A percentile compares a stretch with the other conserved stretches of the same genome.
phyloP scores from a whole-genome alignment of 1,140 invertebrate species.

The Lineus longissimus region DNA sequence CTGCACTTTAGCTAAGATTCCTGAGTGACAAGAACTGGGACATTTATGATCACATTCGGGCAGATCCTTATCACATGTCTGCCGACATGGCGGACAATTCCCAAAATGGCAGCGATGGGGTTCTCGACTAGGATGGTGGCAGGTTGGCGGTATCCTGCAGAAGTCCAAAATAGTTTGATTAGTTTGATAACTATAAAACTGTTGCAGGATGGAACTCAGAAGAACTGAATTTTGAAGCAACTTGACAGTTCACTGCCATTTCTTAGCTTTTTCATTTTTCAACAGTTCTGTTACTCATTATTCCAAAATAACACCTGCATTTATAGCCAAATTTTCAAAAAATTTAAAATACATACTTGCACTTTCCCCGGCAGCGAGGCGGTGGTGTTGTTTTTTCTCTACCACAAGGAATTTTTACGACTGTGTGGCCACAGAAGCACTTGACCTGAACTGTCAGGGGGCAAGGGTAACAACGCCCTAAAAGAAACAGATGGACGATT shows the following conservation, averaged over 20 bases:
- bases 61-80: constrained; percentile 65
- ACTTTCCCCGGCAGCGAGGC: constrained; percentile 71
- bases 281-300: background rate
- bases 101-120: constrained; percentile 84
- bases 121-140: constrained; percentile 69
- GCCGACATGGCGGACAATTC: constrained; percentile 76
- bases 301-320: background rate
- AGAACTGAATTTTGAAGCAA: background rate
- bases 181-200: background rate
- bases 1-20: constrained; percentile 64
- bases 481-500: constrained; percentile 1
- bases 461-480: constrained; percentile 87
- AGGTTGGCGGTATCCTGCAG: constrained; percentile 67
- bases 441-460: constrained; percentile 70
- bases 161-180: background rate
- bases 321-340: background rate
- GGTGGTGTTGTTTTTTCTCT: constrained; percentile 71
- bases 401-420: constrained; percentile 80
- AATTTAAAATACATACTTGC: constrained; percentile 58
- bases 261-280: background rate
- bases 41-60: constrained; percentile 74
- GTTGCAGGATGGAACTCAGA: constrained; percentile 2
- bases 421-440: constrained; percentile 78
- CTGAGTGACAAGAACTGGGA: constrained; percentile 72
- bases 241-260: background rate